Conservation (phyloP, 2,113 vertebrate species). For the Galeopterus variegatus region DNA sequence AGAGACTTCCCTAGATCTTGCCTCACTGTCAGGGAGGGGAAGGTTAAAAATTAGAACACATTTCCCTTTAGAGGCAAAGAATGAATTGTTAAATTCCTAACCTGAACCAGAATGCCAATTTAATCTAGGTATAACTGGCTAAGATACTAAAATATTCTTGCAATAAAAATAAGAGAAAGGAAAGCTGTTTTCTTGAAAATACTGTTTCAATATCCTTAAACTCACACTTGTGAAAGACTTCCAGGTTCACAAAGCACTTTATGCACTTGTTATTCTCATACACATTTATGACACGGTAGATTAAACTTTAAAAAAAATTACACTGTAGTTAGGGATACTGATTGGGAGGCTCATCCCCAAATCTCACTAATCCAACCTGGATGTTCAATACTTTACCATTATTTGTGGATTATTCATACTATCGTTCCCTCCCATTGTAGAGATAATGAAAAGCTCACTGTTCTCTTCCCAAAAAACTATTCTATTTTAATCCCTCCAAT, state of each 20-base stretch:
- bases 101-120: constrained; percentile 20
- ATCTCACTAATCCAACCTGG: neutral
- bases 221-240: constrained; percentile 1
- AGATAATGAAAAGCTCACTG: constrained; percentile 24
- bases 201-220: neutral
- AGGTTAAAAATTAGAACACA: neutral
- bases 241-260: constrained; percentile 7
- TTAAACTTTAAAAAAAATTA: neutral
- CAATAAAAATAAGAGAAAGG: constrained; percentile 58
- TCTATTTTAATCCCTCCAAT: neutral
- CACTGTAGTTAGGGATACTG: neutral
- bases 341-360: neutral
- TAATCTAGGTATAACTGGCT: neutral
- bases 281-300: neutral
- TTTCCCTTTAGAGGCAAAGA: neutral
- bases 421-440: neutral
- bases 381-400: neutral
- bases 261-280: neutral
- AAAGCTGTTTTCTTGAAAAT: constrained; percentile 53
- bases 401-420: neutral
- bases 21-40: neutral
- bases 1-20: neutral
- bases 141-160: neutral
- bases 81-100: neutral
- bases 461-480: neutral